Evolutionary conservation across 2,888 invertebrate genomes (phyloP), one percentile per base, ranked within the genome.

Genomic region (Sinohyriopsis cumingii): DNA sequence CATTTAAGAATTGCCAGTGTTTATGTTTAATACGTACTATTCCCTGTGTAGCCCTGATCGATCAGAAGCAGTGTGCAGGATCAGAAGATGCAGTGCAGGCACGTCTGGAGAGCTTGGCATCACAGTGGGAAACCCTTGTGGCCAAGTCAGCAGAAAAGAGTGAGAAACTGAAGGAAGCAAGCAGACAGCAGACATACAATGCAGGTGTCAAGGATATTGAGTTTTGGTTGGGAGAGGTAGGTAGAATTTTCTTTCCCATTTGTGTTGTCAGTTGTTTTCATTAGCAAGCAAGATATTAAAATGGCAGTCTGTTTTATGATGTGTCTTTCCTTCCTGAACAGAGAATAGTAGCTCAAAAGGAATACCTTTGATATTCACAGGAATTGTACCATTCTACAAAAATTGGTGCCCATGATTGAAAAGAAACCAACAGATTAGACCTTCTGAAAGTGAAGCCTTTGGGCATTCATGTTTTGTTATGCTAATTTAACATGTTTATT

Each of bases 141-240:
- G 96, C 96, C 89, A 99, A 99, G 91, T 98, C 98, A 0, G 96
- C 96, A 0, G 99, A 99, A 91, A 99, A 99, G 91, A 97, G 97
- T 3, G 93, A 98, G 87, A 98, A 98, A 90, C 92, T 99, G 86
- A 99, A 99, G 91, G 99, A 99, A 91, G 99, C 99, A 66, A 99
- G 99, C 91, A 97, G 98, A 89, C 99, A 99, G 90, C 94, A 99
- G 79, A 98, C 98, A 0, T 99, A 99, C 92, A 99, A 99, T 91
- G 99, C 99, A 72, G 99, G 86, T 12, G 98, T 99, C 77, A 99
- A 99, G 91, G 99, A 99, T 91, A 93, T 99, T 80, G 99, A 99
- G 92, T 99, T 99, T 92, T 99, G 99, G 99, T 94, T 99, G 69
- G 99, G 99, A 84, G 99, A 99, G 93, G 98, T 98, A 65, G 78